Conservation (phyloP, 2,797 vertebrate species). For the Cheirogaleus major region DNA sequence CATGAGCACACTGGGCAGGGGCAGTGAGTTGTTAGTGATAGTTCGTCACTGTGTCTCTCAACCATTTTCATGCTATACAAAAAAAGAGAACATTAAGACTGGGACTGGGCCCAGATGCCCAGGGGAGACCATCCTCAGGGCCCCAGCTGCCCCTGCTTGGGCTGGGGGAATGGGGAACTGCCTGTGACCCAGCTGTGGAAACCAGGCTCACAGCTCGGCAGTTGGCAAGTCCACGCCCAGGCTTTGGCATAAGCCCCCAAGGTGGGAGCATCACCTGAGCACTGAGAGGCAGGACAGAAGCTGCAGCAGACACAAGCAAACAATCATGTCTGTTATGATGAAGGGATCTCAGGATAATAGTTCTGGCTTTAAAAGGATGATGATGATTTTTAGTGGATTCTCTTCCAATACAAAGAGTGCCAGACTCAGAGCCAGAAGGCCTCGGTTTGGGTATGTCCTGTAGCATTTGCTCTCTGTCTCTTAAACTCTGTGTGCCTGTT, state of each 20-base stretch:
- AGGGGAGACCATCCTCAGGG: too few relatives aligned
- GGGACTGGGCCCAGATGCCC: neutral
- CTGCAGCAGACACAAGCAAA: neutral
- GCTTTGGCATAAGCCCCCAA: neutral
- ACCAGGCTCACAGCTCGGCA: neutral
- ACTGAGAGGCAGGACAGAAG: neutral
- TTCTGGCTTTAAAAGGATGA: neutral
- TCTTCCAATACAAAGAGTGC: neutral
- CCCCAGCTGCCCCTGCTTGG: neutral
- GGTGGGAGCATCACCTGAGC: neutral
- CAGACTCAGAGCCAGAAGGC: neutral
- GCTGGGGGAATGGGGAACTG: neutral
- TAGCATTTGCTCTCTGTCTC: neutral
- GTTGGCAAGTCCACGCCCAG: fast-evolving
- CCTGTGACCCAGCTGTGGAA: neutral
- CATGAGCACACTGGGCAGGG: neutral
- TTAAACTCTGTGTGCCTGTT: neutral
- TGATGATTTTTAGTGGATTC: neutral
- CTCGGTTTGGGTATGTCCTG: neutral
- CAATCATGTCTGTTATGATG: neutral
- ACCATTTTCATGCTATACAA: neutral
- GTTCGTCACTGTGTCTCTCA: neutral
- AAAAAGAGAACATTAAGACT: neutral
- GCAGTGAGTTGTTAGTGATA: too few relatives aligned
- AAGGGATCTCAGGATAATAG: neutral